Evolutionary conservation across 2,888 invertebrate species (phyloP), one percentile per base, ranked within the genome.

Genomic region (Brenthis hecate): DNA sequence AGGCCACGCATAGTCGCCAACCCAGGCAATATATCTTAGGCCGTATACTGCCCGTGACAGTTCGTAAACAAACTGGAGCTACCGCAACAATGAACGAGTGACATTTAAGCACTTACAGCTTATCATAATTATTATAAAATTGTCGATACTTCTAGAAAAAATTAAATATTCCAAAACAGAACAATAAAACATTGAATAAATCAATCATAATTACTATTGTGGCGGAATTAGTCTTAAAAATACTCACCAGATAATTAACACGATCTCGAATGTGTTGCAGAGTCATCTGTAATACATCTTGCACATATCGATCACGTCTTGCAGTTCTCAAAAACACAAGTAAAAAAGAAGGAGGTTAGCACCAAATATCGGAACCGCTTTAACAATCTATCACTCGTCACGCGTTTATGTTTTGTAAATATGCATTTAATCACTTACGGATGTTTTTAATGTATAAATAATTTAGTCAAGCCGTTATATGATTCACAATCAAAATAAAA

Each of bases 21-120:
- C 92, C 92, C 89, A 89, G 91, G 92, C 92, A 93, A 93, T 93
- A 92, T 93, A 93, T 93, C 93, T 93, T 92, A 89, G 91, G 92
- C 92, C 89, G 92, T 91, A 89, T 91, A 92, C 92, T 92, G 92
- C 84, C 91, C 91, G 91, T 93, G 93, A 93, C 93, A 93, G 92
- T 93, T 93, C 91, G 93, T 93, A 93, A 93, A 93, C 93, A 93
- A 93, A 93, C 93, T 90, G 91, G 85, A 90, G 88, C 91, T 92
- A 91, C 92, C 92, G 90, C 91, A 92, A 92, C 91, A 91, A 89
- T 85, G 86, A 81, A 75, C 81, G 81, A 79, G 80, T 68, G 65
- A 55, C 53, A 68, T 66, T 73, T 68, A 66, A 60, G 63, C 60
- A 66, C 48, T 62, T 50, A 65, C 65, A 70, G 71, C 64, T 65